Percentiles rank a stretch among this genome's conserved stretches.
Conservation (phyloP, 2,797 vertebrate genomes). For the Lerista edwardsae region DNA sequence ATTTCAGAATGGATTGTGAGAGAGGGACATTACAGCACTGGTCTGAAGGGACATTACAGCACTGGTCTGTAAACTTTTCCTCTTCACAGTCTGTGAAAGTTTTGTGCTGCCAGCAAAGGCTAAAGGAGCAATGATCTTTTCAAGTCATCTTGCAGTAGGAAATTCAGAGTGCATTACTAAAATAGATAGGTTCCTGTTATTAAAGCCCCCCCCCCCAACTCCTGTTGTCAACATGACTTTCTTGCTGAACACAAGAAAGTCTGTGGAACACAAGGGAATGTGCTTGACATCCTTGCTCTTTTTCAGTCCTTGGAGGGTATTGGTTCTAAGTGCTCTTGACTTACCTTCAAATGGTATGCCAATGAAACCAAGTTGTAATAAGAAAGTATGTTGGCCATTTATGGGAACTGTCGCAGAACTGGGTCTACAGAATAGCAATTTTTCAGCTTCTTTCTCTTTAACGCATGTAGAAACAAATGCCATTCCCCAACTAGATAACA, state of each 20-base stretch:
- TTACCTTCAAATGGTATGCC: background rate
- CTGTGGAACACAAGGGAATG: no score
- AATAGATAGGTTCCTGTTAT: background rate
- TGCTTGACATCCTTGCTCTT: background rate
- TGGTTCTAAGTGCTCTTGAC: background rate
- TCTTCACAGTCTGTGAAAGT: background rate
- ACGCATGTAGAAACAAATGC: background rate
- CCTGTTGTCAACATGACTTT: background rate
- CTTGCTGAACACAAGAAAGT: background rate
- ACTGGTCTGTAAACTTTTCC: no score
- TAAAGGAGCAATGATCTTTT: background rate
- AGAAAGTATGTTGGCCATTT: background rate
- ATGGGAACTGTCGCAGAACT: background rate
- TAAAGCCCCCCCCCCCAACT: no score
- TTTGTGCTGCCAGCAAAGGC: background rate
- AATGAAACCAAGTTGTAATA: background rate
- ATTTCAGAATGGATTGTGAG: background rate
- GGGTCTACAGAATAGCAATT: background rate
- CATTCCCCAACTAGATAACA: background rate
- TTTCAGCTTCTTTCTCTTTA: background rate
- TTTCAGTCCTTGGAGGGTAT: background rate
- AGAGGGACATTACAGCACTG: background rate
- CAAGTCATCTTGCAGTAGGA: background rate
- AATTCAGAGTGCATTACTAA: background rate
- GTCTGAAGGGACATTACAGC: background rate